Evolutionary conservation across 2,888 invertebrate genomes (phyloP).

Genomic region (Andrena haemorrhoa): DNA sequence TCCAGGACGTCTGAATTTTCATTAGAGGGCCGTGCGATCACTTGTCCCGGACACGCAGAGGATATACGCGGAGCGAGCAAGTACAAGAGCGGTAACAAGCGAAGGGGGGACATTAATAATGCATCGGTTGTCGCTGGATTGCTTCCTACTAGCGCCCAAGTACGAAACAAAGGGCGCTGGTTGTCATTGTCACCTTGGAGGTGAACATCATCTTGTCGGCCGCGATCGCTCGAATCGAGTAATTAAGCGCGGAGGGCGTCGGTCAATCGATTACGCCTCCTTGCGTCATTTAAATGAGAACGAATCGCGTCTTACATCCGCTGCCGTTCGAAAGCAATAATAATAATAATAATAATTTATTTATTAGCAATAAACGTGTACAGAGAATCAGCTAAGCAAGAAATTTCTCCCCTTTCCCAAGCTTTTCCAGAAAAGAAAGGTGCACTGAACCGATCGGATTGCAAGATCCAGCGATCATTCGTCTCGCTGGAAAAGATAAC

Average conservation of each 20-base stretch:
- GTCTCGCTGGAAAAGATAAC: too few species aligned
- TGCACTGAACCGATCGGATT: too few species aligned
- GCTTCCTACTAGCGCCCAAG: conserved; percentile 75
- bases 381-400: too few species aligned
- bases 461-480: too few species aligned
- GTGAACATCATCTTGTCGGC: conserved; percentile 55
- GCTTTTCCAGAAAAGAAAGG: not conserved
- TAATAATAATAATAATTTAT: too few species aligned
- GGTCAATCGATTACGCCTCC: conserved; percentile 44
- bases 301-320: not conserved
- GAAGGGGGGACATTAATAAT: conserved; percentile 79
- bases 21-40: conserved; percentile 43
- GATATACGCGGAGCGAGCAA: conserved; percentile 68
- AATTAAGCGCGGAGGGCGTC: conserved; percentile 29
- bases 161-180: conserved; percentile 67
- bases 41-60: conserved; percentile 58
- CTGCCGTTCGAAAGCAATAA: not conserved
- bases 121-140: conserved; percentile 77
- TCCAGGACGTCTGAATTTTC: conserved; percentile 56
- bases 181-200: conserved; percentile 59
- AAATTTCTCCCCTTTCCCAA: not conserved
- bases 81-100: conserved; percentile 75
- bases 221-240: conserved; percentile 41
- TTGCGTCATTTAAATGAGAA: conserved; percentile 22
- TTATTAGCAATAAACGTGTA: too few species aligned